A percentile compares a stretch with the other conserved stretches of the same genome.
Evolutionary conservation across 35 echinoderm and acorn worm genomes (phyloP).

Genomic region (Strongylocentrotus purpuratus): DNA sequence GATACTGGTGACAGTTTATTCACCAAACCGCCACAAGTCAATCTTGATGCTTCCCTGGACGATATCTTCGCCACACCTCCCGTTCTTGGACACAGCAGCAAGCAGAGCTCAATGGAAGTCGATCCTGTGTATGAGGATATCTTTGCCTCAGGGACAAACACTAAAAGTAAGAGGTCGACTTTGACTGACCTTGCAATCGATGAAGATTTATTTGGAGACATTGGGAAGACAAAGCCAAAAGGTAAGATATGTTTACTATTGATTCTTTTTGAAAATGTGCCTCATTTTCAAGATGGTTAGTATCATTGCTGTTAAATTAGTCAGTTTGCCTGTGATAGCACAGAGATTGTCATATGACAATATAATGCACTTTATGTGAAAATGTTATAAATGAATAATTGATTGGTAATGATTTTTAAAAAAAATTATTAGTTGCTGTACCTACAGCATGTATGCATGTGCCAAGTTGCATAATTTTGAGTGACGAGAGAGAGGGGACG

Average conservation of each 20-base stretch:
- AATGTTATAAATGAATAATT: too few species aligned
- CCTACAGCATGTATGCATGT: too few species aligned
- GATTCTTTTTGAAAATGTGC: neutral
- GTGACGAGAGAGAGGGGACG: too few species aligned
- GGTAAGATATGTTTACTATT: neutral
- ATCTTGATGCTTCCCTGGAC: slow-evolving; percentile 32
- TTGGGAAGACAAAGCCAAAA: slow-evolving; percentile 25
- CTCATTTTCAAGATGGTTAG: neutral
- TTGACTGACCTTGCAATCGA: slow-evolving; percentile 40
- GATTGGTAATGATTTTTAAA: too few species aligned
- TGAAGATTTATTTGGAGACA: slow-evolving; percentile 62
- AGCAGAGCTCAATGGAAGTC: neutral
- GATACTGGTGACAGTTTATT: slow-evolving; percentile 28
- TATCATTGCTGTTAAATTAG: neutral
- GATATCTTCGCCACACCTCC: slow-evolving; percentile 44
- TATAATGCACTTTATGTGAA: too few species aligned
- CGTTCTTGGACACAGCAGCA: neutral
- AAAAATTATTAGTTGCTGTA: too few species aligned
- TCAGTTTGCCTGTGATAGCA: neutral
- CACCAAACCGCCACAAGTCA: neutral
- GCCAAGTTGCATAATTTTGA: too few species aligned
- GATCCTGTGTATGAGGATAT: slow-evolving; percentile 36
- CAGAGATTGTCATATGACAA: neutral
- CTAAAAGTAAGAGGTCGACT: slow-evolving; percentile 15
- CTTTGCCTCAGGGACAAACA: neutral